phyloP scores from a whole-genome alignment of 2,113 vertebrate genomes.

The Phaetusa simplex region DNA sequence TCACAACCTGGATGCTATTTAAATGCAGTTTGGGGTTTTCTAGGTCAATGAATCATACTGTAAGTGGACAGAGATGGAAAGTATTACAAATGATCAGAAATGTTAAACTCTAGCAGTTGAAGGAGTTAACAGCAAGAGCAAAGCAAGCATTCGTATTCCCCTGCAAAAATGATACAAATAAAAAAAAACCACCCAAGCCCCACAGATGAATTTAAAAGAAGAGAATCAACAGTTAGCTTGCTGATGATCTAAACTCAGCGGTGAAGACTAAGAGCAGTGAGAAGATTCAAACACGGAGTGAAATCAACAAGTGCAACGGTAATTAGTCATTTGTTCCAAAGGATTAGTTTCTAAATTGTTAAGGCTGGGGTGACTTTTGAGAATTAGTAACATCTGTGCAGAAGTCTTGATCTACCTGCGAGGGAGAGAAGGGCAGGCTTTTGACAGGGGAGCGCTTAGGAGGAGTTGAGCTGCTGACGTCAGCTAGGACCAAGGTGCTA shows the following conservation, averaged over 20 bases:
- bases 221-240: constrained; percentile 58
- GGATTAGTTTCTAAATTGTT: constrained; percentile 85
- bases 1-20: constrained; percentile 59
- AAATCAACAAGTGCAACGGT: constrained; percentile 70
- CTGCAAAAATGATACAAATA: constrained; percentile 8
- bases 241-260: constrained; percentile 36
- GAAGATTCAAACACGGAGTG: constrained; percentile 57
- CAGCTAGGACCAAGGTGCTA: constrained; percentile 76
- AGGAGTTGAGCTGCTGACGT: constrained; percentile 81
- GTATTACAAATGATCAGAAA: constrained; percentile 39
- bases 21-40: constrained; percentile 61
- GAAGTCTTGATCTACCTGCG: constrained; percentile 86
- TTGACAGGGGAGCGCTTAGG: constrained; percentile 84
- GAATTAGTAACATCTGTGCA: constrained; percentile 81
- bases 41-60: constrained; percentile 70
- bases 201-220: constrained; percentile 6
- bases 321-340: constrained; percentile 83
- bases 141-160: constrained; percentile 31
- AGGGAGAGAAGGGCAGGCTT: constrained; percentile 91
- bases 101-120: constrained; percentile 28
- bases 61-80: constrained; percentile 64
- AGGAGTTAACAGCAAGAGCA: constrained; percentile 53
- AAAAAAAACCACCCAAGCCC: neutral
- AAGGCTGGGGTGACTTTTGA: constrained; percentile 75
- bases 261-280: constrained; percentile 29